phyloP scores from a whole-genome alignment of 2,888 invertebrate genomes.

The Machimus atricapillus region DNA sequence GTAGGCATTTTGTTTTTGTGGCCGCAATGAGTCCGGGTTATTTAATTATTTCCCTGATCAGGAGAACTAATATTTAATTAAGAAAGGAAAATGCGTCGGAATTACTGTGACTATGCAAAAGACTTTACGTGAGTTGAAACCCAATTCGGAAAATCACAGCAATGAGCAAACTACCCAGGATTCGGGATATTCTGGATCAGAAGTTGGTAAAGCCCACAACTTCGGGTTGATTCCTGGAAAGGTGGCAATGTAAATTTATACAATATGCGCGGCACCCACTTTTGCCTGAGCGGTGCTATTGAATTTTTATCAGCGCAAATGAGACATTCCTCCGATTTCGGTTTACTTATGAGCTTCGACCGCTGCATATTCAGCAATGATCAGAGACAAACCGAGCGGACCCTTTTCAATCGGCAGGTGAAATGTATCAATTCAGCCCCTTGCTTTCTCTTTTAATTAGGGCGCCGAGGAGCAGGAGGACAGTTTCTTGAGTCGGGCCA shows the following conservation, averaged over 20 bases:
- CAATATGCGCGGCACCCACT: neutral
- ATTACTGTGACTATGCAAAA: constrained; percentile 39
- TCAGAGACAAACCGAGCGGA: neutral
- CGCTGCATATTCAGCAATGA: constrained; percentile 13
- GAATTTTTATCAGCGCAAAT: constrained; percentile 23
- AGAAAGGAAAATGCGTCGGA: constrained; percentile 10
- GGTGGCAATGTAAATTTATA: constrained; percentile 16
- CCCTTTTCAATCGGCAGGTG: neutral
- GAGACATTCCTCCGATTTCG: neutral
- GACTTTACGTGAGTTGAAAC: constrained; percentile 36
- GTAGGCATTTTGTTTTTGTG: neutral
- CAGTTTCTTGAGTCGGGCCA: neutral
- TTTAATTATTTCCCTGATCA: constrained; percentile 21
- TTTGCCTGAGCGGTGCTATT: neutral
- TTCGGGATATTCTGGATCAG: neutral
- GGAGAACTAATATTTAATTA: constrained; percentile 30
- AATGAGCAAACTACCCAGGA: neutral
- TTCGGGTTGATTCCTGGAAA: neutral
- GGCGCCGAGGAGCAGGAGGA: neutral
- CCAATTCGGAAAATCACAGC: constrained; percentile 26
- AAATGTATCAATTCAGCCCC: constrained; percentile 18
- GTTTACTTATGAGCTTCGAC: neutral
- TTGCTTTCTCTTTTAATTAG: constrained; percentile 23
- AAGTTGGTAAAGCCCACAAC: neutral
- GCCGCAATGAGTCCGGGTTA: neutral